These are phyloP conservation scores for Malurus leucopterus DNA, from an alignment of 2,797 vertebrate species.

Conservation along the genomic window DNA sequence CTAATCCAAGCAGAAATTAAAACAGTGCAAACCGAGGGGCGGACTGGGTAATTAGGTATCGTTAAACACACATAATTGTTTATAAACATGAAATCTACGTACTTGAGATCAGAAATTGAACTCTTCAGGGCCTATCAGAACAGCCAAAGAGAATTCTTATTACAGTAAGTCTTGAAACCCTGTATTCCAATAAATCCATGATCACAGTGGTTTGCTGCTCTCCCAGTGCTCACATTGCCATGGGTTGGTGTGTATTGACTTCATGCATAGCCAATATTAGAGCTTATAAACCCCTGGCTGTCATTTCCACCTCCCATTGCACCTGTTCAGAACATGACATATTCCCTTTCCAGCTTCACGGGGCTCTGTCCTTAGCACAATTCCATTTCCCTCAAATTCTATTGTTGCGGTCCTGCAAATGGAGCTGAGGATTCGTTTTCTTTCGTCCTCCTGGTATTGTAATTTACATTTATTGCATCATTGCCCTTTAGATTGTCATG, in stretches of 20 bases:
- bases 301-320: neutral
- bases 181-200: accelerated
- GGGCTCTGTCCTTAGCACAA: neutral
- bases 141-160: neutral
- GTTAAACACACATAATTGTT: neutral
- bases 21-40: neutral
- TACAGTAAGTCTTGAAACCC: neutral
- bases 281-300: neutral
- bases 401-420: accelerated
- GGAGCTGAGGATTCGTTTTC: neutral
- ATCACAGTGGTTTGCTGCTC: neutral
- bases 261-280: accelerated
- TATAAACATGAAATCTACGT: neutral
- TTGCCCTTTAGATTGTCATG: neutral
- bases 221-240: neutral
- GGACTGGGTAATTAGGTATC: neutral
- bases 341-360: neutral
- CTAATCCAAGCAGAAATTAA: neutral
- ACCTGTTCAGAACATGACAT: neutral
- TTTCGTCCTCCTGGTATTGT: neutral
- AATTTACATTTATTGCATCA: neutral
- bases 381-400: neutral
- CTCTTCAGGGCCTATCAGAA: neutral
- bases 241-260: neutral
- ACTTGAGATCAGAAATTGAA: neutral